Evolutionary conservation across 2,113 vertebrate species (phyloP), one percentile per base, ranked within the genome.

Genomic region (Microcebus lehilahytsara): DNA sequence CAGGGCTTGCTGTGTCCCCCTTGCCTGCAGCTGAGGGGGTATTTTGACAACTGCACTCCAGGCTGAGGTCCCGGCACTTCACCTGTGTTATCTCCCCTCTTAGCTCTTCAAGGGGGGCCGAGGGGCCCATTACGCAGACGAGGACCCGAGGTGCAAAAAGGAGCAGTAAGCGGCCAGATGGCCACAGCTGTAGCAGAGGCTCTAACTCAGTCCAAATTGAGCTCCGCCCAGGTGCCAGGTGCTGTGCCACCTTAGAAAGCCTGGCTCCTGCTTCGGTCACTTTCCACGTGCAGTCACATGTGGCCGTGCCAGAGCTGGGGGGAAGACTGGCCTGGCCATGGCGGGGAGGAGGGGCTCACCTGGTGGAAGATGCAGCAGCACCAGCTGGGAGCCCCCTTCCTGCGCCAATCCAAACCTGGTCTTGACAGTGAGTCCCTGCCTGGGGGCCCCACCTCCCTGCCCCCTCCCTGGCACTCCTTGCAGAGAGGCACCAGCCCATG

Each of bases 231-330:
- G 13, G 34, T 16, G 19, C 46, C 27, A 80, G 40, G 4, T 19
- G 20, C 37, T 30, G 6, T 20, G 60, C 46, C 37, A 32, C 46
- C 53, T 67, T 53, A 46, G 56, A 19, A 56, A 79, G 23, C 17
- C 2, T 1, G 13, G 22, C 5, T 23, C 40, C 77, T 1, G 3
- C 5, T 13, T 80, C 6, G 3, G 25, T 27, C 14, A 20, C 74
- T n/a, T 62, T 83, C 34, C 53, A 32, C 10, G 20, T 0, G 3
- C 19, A 49, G 25, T 58, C 86, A 69, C 16, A 20, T 46, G 7
- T 6, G 23, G 16, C 49, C 34, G 10, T 30, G 51, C 32, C 34
- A 14, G 42, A 49, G 40, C 8, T 46, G 27, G 19, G 23, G 51
- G 42, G 34, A 85, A 75, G 32, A 20, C 32, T 7, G 6, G 27